phyloP scores from a whole-genome alignment of 2,797 vertebrate genomes.

The Myripristis murdjan region DNA sequence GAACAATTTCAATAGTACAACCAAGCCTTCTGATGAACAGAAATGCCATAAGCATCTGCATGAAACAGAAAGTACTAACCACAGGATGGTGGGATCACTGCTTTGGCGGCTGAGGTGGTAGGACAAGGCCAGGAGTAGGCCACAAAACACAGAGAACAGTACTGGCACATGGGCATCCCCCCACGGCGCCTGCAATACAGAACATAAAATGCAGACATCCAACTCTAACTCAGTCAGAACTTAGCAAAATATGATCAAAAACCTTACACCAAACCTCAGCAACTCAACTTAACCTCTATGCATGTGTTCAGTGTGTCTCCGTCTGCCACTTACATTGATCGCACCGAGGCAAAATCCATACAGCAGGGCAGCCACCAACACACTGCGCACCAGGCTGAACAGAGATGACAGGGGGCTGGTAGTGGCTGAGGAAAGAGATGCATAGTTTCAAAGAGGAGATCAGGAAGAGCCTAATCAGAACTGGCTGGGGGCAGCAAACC shows the following conservation, averaged over 20 bases:
- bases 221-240: neutral
- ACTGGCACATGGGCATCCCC: constrained; percentile 93
- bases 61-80: constrained; percentile 81
- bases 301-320: neutral
- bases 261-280: neutral
- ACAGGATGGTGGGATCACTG: constrained; percentile 92
- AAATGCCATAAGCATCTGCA: neutral
- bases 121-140: constrained; percentile 91
- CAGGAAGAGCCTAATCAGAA: constrained; percentile 6
- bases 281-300: neutral
- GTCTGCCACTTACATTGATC: constrained; percentile 86
- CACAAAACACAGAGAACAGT: constrained; percentile 93
- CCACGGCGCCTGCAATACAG: constrained; percentile 87
- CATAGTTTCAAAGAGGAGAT: constrained; percentile 18
- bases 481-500: neutral
- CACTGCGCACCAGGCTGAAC: constrained; percentile 91
- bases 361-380: constrained; percentile 88
- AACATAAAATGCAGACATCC: constrained; percentile 8
- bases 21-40: neutral
- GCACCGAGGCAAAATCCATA: constrained; percentile 94
- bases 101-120: constrained; percentile 95
- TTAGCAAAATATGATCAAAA: neutral
- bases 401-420: constrained; percentile 93
- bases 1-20: neutral
- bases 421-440: constrained; percentile 82